Conservation (phyloP, 2,797 vertebrate genomes). For the Steatocranus sp. region DNA sequence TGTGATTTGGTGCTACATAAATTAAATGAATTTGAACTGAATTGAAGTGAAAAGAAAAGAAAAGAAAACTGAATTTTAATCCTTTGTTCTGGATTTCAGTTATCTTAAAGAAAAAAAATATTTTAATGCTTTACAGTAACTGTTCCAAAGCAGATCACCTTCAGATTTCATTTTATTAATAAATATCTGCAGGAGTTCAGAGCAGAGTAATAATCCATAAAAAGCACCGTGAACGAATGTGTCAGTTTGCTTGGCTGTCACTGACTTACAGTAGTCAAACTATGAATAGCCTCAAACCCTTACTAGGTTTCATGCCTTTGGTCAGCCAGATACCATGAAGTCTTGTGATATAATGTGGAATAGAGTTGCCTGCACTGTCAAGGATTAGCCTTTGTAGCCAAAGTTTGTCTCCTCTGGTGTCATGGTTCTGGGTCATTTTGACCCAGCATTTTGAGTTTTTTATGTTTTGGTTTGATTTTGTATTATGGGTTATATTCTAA, state of each 20-base stretch:
- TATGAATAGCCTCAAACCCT: conserved; percentile 35
- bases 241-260: neutral
- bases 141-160: neutral
- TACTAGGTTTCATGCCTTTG: conserved; percentile 12
- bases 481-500: neutral
- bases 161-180: neutral
- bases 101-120: neutral
- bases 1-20: neutral
- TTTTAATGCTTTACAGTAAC: neutral
- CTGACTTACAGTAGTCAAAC: conserved; percentile 23
- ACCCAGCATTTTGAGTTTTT: neutral
- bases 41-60: neutral
- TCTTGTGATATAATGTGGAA: neutral
- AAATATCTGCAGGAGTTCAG: neutral
- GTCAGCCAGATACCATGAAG: neutral
- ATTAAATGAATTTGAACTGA: neutral
- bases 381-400: neutral
- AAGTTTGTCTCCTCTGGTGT: neutral
- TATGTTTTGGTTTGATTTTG: neutral
- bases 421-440: neutral
- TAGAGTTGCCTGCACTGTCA: neutral
- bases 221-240: conserved; percentile 3
- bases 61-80: neutral
- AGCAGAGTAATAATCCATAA: neutral
- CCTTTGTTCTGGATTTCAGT: neutral